A percentile compares a stretch with the other conserved stretches of the same genome.
phyloP scores from a whole-genome alignment of 2,797 vertebrate genomes.

The Trematomus bernacchii region DNA sequence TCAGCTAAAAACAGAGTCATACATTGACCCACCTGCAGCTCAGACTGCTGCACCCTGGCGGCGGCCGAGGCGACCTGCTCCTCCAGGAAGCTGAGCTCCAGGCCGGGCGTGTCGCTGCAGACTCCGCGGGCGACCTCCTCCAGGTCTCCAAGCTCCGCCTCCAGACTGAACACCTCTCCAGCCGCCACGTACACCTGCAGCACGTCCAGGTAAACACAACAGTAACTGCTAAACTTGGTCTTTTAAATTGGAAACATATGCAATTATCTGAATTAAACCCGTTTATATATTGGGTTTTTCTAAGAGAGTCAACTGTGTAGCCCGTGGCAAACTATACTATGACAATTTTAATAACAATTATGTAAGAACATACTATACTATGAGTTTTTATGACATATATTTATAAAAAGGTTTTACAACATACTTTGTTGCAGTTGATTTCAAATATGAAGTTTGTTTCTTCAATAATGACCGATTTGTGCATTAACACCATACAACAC shows the following conservation, averaged over 20 bases:
- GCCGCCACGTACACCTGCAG: slow-evolving; percentile 94
- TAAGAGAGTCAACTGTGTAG: too few relatives aligned
- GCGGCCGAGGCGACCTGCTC: slow-evolving; percentile 96
- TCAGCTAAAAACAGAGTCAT: background rate
- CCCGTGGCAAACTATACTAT: background rate
- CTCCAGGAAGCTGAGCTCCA: slow-evolving; percentile 92
- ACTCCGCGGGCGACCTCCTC: slow-evolving; percentile 92
- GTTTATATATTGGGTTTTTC: too few relatives aligned
- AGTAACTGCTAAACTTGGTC: background rate
- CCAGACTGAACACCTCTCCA: slow-evolving; percentile 90
- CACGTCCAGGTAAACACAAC: background rate
- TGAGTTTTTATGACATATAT: too few relatives aligned
- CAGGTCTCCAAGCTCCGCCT: slow-evolving; percentile 91
- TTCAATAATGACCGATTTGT: too few relatives aligned
- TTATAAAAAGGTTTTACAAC: too few relatives aligned
- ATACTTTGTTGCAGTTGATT: too few relatives aligned
- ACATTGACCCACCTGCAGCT: slow-evolving; percentile 88
- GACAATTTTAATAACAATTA: background rate
- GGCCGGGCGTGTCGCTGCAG: slow-evolving; percentile 86
- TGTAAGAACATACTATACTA: too few relatives aligned
- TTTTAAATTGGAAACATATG: background rate
- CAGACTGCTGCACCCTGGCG: slow-evolving; percentile 94
- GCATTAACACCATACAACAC: too few relatives aligned
- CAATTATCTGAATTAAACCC: background rate
- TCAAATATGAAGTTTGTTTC: too few relatives aligned